These are phyloP conservation scores for Trypoxylon attenuatum DNA, from an alignment of 2,888 invertebrate genomes.

Conservation along the genomic window DNA sequence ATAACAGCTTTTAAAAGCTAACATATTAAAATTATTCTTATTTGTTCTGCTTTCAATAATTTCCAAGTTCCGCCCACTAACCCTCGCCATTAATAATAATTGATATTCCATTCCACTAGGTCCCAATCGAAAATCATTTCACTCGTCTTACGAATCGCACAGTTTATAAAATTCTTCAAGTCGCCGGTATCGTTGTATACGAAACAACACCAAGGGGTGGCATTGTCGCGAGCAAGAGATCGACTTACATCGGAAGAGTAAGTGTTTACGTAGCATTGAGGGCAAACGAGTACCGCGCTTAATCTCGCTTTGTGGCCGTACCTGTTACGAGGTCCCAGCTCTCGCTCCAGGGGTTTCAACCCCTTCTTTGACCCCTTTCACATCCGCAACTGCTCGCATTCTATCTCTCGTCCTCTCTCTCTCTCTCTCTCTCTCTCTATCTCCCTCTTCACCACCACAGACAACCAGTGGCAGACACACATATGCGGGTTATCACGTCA, in stretches of 20 bases:
- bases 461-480: neutral
- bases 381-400: neutral
- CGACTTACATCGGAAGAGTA: conserved; percentile 22
- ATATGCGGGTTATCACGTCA: conserved; percentile 45
- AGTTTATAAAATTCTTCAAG: conserved; percentile 17
- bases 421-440: neutral
- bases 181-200: conserved; percentile 10
- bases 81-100: no score
- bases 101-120: no score
- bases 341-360: conserved; percentile 36
- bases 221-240: conserved; percentile 38
- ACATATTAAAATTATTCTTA: no score
- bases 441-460: neutral
- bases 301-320: conserved; percentile 44
- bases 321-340: conserved; percentile 35
- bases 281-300: conserved; percentile 44
- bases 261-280: conserved; percentile 45
- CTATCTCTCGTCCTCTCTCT: neutral
- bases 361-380: conserved; percentile 44
- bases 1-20: no score
- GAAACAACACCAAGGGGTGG: conserved; percentile 28
- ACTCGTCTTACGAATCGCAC: neutral
- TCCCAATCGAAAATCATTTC: no score
- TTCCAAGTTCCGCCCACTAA: no score
- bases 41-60: no score